Base-by-base conservation (phyloP, 2,888 invertebrate genomes). In the Kryphioiulus occultus region DNA sequence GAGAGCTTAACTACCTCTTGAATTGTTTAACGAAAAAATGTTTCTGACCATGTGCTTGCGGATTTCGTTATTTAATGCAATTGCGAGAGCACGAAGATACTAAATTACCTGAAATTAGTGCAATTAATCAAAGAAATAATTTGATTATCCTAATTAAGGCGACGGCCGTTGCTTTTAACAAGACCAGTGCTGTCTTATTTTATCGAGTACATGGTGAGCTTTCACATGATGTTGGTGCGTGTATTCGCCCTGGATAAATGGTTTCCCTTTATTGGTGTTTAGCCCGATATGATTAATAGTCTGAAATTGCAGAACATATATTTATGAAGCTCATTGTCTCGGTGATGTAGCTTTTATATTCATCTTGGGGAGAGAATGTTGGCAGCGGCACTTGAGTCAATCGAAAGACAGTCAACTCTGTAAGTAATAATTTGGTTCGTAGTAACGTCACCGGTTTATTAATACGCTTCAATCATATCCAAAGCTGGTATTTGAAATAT, bases 261-360 rank as follows among this genome's bases (percentile, higher is more conserved):
- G 59, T 59, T 59, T 59, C 59, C 59, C 22, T 59, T 59, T 59
- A 59, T 59, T 59, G 59, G 59, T 59, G 59, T 22, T 59, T 59
- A 22, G 59, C 59, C 22, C 59, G 22, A 59, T 59, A 59, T 59
- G 59, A 59, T 59, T 59, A 59, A 59, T 59, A 5, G 59, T 17
- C 59, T 59, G 59, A 59, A 59, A 59, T 59, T 59, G 22, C 59
- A 59, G 59, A 59, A 59, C 59, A 59, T 59, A 59, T 59, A 59
- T 59, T 59, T 59, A 59, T 59, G 59, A 59, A n/a, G 22, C 59
- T 22, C 59, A 59, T 59, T 59, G 59, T 59, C 59, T 59, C 59
- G n/a, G 22, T 59, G 22, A 59, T 59, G 17, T 59, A 22, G 59
- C 22, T 59, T 15, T 59, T 22, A 22, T 59, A 10, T 59, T 22